Conservation (phyloP, 1,140 invertebrate species). For the Drosophila busckii region DNA sequence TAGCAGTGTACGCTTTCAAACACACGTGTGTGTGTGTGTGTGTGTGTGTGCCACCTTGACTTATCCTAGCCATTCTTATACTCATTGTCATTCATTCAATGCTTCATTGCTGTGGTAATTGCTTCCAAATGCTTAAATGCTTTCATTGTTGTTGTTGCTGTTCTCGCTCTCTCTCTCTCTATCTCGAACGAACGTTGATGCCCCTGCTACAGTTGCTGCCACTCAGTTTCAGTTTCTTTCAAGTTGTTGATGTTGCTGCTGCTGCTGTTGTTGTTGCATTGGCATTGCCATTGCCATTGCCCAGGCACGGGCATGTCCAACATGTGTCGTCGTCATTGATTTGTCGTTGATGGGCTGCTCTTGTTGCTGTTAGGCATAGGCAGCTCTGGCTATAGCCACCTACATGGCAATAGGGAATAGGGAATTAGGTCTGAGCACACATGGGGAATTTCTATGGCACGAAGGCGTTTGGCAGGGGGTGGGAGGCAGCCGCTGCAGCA, state of each 20-base stretch:
- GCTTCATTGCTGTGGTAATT: conserved; percentile 74
- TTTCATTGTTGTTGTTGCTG: conserved; percentile 55
- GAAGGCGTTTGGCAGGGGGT: background rate
- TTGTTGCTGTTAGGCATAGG: conserved; percentile 29
- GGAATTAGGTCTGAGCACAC: background rate
- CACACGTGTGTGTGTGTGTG: conserved; percentile 9
- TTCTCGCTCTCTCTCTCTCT: background rate
- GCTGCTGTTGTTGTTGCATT: conserved; percentile 32
- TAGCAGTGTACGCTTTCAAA: too few relatives aligned
- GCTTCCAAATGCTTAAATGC: conserved; percentile 77
- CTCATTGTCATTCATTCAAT: conserved; percentile 65
- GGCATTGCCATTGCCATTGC: too few relatives aligned
- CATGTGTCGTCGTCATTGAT: conserved; percentile 77
- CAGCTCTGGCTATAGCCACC: background rate
- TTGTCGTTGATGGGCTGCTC: conserved; percentile 72
- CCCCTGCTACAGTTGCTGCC: conserved; percentile 13
- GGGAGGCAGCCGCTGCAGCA: conserved; percentile 8
- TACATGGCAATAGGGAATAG: background rate
- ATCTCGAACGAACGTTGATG: too few relatives aligned
- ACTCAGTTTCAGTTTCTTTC: conserved; percentile 46
- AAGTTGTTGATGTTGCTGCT: conserved; percentile 20
- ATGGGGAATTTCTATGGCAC: too few relatives aligned
- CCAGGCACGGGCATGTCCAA: conserved; percentile 51
- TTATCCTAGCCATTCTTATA: conserved; percentile 10
- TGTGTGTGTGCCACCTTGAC: background rate